Percentiles rank a stretch among this genome's conserved stretches.
These are phyloP conservation scores for Drosophila aff. DNA, from an alignment of 1,140 invertebrate genomes.

Conservation along the genomic window DNA sequence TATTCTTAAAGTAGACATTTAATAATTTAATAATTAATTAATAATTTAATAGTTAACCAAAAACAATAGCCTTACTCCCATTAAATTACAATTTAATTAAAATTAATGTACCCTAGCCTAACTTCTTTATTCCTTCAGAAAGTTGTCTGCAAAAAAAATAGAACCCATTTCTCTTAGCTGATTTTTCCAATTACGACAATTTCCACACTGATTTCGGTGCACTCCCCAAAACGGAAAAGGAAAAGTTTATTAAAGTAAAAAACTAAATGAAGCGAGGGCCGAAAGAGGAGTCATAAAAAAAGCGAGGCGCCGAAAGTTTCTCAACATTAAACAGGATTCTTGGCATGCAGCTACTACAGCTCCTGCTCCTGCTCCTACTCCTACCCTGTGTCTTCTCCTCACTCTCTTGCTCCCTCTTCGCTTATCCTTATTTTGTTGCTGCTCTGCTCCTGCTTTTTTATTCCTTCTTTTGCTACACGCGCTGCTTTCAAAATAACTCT, in stretches of 20 bases:
- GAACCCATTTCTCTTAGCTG: not conserved
- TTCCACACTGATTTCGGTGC: conserved; percentile 16
- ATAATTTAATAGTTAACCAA: not conserved
- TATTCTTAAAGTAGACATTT: too few species aligned
- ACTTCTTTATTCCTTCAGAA: not conserved
- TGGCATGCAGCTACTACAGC: conserved; percentile 39
- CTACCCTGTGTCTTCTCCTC: not conserved
- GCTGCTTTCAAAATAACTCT: conserved; percentile 79
- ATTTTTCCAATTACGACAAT: conserved; percentile 32
- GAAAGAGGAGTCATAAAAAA: conserved; percentile 39
- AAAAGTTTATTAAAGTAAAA: conserved; percentile 41
- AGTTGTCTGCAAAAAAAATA: conserved; percentile 3
- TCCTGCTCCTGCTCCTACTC: conserved; percentile 7
- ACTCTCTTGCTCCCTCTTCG: not conserved
- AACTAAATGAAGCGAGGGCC: not conserved
- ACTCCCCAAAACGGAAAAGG: not conserved
- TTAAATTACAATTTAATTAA: conserved; percentile 6
- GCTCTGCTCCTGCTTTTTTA: conserved; percentile 33
- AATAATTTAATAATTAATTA: too few species aligned
- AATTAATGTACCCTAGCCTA: conserved; percentile 2
- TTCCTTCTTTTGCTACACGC: conserved; percentile 41
- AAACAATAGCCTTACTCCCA: not conserved
- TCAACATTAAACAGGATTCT: conserved; percentile 52
- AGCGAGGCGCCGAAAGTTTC: conserved; percentile 41
- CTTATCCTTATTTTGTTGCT: conserved; percentile 29